Percentiles rank a stretch among this genome's conserved stretches.
phyloP scores from a whole-genome alignment of 1,140 invertebrate species.

The Lordiphosa clarofinis region DNA sequence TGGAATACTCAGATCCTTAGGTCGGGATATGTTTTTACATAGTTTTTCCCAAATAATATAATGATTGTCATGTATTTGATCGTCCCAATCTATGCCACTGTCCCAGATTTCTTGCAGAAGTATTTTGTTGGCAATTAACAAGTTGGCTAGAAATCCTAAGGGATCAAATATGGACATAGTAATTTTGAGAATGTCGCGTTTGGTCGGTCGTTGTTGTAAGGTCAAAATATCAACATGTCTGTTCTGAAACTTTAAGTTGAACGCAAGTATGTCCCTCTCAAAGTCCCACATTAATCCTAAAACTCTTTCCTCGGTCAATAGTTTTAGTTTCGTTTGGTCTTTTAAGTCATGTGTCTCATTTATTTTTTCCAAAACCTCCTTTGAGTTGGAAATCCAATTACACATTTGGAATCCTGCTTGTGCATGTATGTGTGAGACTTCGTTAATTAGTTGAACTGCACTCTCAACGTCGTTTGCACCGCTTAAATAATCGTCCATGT shows the following conservation, averaged over 20 bases:
- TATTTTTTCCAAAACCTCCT: constrained; percentile 16
- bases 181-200: constrained; percentile 3
- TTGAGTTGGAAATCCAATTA: constrained; percentile 22
- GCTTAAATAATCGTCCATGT: constrained; percentile 59
- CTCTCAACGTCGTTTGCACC: constrained; percentile 29
- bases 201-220: constrained; percentile 9
- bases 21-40: too few species aligned
- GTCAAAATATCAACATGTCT: constrained; percentile 5
- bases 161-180: too few species aligned
- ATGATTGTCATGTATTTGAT: too few species aligned
- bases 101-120: too few species aligned
- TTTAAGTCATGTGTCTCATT: not conserved
- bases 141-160: not conserved
- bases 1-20: too few species aligned
- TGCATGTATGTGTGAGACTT: constrained; percentile 11
- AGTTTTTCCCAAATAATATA: constrained; percentile 7
- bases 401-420: constrained; percentile 23
- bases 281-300: constrained; percentile 16
- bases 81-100: too few species aligned
- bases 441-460: constrained; percentile 19
- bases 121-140: too few species aligned
- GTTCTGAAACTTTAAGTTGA: constrained; percentile 5
- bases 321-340: too few species aligned
- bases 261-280: constrained; percentile 8
- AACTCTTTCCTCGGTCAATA: constrained; percentile 10